Conservation (phyloP, 1,140 invertebrate genomes). For the Lordiphosa stackelbergi region DNA sequence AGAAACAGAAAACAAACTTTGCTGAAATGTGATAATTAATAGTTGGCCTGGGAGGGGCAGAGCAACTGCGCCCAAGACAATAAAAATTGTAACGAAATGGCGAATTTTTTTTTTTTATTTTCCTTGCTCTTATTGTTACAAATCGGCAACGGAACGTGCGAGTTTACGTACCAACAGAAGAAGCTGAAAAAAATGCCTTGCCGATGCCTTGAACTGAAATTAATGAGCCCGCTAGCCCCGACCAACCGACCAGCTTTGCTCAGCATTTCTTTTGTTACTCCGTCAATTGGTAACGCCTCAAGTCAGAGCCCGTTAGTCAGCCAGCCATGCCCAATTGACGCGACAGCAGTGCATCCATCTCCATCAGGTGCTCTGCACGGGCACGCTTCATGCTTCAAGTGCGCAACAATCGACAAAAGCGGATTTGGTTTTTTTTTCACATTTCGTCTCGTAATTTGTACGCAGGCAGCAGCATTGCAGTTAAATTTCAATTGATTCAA, state of each 20-base stretch:
- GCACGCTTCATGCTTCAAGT: constrained; percentile 61
- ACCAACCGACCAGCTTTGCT: constrained; percentile 30
- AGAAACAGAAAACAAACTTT: constrained; percentile 33
- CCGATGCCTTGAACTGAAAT: constrained; percentile 66
- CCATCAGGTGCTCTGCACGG: constrained; percentile 40
- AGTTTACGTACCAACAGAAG: constrained; percentile 37
- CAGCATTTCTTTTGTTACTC: constrained; percentile 67
- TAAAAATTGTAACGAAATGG: constrained; percentile 65
- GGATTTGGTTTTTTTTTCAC: constrained; percentile 33
- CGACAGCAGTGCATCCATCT: constrained; percentile 14
- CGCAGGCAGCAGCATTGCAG: constrained; percentile 39
- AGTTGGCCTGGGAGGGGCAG: constrained; percentile 41
- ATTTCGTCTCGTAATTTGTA: constrained; percentile 44
- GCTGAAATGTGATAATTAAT: constrained; percentile 72
- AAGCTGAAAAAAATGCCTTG: not conserved
- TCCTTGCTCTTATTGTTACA: constrained; percentile 52
- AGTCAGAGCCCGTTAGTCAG: constrained; percentile 31
- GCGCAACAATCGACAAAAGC: constrained; percentile 49
- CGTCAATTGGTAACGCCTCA: constrained; percentile 52
- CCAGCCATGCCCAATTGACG: constrained; percentile 64
- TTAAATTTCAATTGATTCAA: constrained; percentile 54
- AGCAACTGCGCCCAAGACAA: constrained; percentile 45
- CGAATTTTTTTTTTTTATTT: constrained; percentile 40
- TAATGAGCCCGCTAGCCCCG: constrained; percentile 64
- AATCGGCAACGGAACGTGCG: constrained; percentile 60